Base-by-base conservation (phyloP, 2,888 invertebrate genomes). In the Terebella lapidaria region DNA sequence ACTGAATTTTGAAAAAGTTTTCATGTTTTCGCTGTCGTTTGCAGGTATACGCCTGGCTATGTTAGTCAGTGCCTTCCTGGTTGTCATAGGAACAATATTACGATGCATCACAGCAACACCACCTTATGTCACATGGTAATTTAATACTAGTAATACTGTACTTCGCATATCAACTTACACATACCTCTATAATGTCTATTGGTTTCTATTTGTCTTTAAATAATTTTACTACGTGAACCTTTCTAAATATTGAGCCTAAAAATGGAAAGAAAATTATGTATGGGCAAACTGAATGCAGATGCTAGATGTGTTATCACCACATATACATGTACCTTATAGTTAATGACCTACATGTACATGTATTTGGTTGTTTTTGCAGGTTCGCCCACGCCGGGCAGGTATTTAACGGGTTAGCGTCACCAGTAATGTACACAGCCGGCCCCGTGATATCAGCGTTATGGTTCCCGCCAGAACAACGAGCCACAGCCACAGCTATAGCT, bases 401-500 rank as follows among this genome's bases (percentile, higher is more conserved):
- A 10, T 22, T 62, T 10, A 59, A 59, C 47, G 68, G 68, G 15
- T 46, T 66, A 27, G 51, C 65, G n/a, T 67, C 61, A 1, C 67
- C 67, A 3, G 59, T 66, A 26, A 46, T 57, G 1, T 68, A 62
- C 56, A 60, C 63, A 1, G 59, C 60, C 1, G 65, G 66, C n/a
- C 64, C 68, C 10, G 61, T 62, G 5, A 51, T 68, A 10, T 68
- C 68, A 2, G 51, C 64, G 24, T 30, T 58, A 0, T 68, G 68
- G 68, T 68, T 68, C 47, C 68, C 68, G n/a, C 60, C 61, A 15
- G 27, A 62, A 10, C 64, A 68, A 54, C 53, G 68, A 49, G 61
- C 65, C 22, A 68, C 68, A 20, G 68, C 68, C 5, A 68, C 68
- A 0, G 63, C 68, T 10, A 49, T 68, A 18, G 54, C 64, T 10